Evolutionary conservation across 1,140 invertebrate genomes (phyloP).

Genomic region (Saxidomus purpurata): DNA sequence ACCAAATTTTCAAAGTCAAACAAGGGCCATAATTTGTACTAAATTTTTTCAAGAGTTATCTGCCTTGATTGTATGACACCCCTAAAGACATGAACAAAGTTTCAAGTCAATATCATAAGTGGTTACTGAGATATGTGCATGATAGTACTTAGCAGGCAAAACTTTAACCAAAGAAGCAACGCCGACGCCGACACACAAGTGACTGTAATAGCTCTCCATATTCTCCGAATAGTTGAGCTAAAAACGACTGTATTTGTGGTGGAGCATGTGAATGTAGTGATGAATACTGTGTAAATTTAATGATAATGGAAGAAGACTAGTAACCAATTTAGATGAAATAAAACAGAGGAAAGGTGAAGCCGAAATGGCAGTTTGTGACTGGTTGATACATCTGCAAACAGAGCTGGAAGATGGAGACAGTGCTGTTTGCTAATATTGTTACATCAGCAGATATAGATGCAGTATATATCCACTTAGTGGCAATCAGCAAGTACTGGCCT

Average conservation of each 20-base stretch:
- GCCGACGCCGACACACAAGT: too few relatives aligned
- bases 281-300: neutral
- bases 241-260: neutral
- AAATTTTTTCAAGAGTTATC: too few relatives aligned
- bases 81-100: too few relatives aligned
- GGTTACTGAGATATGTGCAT: too few relatives aligned
- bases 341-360: constrained; percentile 22
- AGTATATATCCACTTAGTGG: neutral
- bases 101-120: too few relatives aligned
- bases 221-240: too few relatives aligned
- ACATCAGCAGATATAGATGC: constrained; percentile 11
- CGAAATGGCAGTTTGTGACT: constrained; percentile 29
- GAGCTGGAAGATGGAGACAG: neutral
- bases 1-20: too few relatives aligned
- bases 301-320: neutral
- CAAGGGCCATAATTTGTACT: too few relatives aligned
- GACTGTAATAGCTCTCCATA: too few relatives aligned
- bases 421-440: constrained; percentile 1
- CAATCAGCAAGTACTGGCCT: constrained; percentile 4
- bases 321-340: neutral
- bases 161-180: too few relatives aligned
- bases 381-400: neutral
- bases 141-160: too few relatives aligned
- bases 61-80: too few relatives aligned
- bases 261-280: neutral